Evolutionary conservation across 1,140 invertebrate genomes (phyloP), one percentile per base, ranked within the genome.

Genomic region (Battus philenor): DNA sequence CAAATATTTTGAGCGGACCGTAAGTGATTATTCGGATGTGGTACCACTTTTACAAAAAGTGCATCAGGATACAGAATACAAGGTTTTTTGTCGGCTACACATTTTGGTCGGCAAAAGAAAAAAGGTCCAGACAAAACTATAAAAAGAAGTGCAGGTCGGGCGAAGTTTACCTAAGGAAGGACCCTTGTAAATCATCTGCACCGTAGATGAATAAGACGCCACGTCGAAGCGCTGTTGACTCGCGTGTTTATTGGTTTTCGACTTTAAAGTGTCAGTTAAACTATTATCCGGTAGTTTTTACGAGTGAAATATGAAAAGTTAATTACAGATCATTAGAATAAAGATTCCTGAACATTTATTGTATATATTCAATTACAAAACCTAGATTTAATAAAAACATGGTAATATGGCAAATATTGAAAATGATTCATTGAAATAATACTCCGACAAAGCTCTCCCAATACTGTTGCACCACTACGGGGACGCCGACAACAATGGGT

Each of bases 1-100:
- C 69, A 85, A 85, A 85, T 85, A 85, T 85, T 85, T 85, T 81
- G 77, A 81, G 69, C 61, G 56, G 65, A 55, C 49, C 64, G 59
- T 81, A 85, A 85, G 69, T 78, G 73, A 85, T 81, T 81, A 84
- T 85, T 81, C 78, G 81, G 81, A 85, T 85, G 75, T 78, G 73
- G 74, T 81, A 78, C 72, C 62, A 73, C 60, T 68, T 71, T 68
- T 65, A 78, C 66, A 83, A 83, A 82, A 82, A 77, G 72, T 69
- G 68, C 66, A 72, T 64, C 78, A 80, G 77, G 72, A 84, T 79
- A 72, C 71, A 76, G 70, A 74, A 70, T 59, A 72, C 63, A 74
- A 27, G 11, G 15, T 84, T 85, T 84, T 85, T 82, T 75, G 68
- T 80, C 50, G 50, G 50, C 49, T 66, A 59, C 62, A 73, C 72